Base-by-base conservation (phyloP, 2,888 invertebrate species). In the Lacanobia wlatinum region DNA sequence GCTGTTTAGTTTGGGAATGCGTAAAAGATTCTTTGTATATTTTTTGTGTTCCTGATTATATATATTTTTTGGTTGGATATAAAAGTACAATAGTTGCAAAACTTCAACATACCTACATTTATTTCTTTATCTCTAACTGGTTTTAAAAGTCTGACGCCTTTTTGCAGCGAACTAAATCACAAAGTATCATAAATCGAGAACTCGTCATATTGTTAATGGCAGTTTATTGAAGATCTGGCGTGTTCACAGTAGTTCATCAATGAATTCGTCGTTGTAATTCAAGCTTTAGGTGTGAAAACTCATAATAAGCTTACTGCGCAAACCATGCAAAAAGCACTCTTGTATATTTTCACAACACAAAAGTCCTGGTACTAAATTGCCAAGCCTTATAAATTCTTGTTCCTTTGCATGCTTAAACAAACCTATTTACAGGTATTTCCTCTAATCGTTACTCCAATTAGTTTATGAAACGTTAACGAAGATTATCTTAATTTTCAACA, bases 401-500 rank as follows among this genome's bases (percentile, higher is more conserved):
- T 48, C 18, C 50, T 55, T 53, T n/a, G 1, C 3, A 14, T 18
- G 3, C 21, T 43, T 40, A 55, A 59, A 9, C 4, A 46, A 18
- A 1, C 14, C 14, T 21, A 55, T 46, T 50, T 60, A 69, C 28
- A 58, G 12, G 28, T 58, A 64, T 68, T 70, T 61, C 16, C 14
- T 10, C 9, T 23, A 38, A 40, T 56, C 28, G 14, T 56, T 46
- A 52, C 6, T 62, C 52, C 43, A 79, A 73, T 79, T 70, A 68
- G 43, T 65, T 68, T 52, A 56, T n/a, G 59, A 55, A 68, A 10
- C 69, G 38, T 69, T 73, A 43, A 53, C n/a, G 70, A 83, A 83
- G 73, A 82, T 87, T 76, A 86, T 78, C 67, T 70, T 46, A 75
- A 83, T 80, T 83, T 76, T 64, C 56, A 75, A 70, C 73, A 73